Evolutionary conservation across 2,888 invertebrate genomes (phyloP).

Genomic region (Leptothorax acervorum): DNA sequence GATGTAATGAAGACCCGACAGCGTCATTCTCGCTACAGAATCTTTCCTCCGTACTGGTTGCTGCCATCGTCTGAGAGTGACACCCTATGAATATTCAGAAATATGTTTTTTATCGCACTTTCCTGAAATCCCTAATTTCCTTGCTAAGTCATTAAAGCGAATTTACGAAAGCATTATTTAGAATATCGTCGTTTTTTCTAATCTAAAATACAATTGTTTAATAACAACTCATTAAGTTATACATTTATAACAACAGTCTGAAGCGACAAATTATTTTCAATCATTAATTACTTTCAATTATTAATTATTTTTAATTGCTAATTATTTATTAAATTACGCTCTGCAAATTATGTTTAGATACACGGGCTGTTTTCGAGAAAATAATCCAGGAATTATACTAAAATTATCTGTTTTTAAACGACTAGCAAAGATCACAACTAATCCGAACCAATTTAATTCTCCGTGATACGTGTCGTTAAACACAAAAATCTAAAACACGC

Average conservation of each 20-base stretch:
- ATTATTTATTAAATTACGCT: not conserved
- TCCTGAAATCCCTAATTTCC: not conserved
- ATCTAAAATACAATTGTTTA: not conserved
- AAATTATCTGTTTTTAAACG: no score
- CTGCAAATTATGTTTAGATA: not conserved
- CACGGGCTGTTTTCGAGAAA: not conserved
- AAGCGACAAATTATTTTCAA: not conserved
- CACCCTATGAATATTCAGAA: conserved; percentile 84
- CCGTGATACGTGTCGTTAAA: no score
- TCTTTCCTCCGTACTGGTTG: conserved; percentile 89
- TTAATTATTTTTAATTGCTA: not conserved
- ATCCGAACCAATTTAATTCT: no score
- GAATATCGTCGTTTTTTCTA: not conserved
- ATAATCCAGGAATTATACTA: not conserved
- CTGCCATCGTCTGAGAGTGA: conserved; percentile 85
- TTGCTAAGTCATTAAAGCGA: not conserved
- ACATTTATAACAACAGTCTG: not conserved
- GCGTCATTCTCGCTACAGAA: conserved; percentile 93
- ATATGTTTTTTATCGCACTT: not conserved
- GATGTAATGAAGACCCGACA: conserved; percentile 92
- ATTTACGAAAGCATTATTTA: not conserved
- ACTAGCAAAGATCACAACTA: no score
- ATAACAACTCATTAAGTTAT: not conserved
- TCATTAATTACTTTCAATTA: not conserved
- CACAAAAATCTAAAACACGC: no score